Base-by-base conservation (phyloP, 2,888 invertebrate species). In the Yponomeuta sedellus region DNA sequence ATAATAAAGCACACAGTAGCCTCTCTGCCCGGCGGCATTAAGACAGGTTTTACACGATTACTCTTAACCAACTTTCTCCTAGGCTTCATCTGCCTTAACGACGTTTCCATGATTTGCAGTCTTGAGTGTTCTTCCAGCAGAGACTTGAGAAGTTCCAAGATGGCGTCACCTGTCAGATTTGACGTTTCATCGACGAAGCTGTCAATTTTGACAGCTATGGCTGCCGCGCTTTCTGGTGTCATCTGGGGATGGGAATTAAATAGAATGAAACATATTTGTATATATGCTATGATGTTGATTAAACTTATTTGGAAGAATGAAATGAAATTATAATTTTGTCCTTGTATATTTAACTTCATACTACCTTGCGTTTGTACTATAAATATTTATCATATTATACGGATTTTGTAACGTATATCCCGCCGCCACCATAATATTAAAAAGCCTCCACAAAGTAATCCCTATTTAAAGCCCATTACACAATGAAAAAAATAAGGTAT, bases 221-320 rank as follows among this genome's bases (percentile, higher is more conserved):
- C 67, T 68, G 66, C 69, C 69, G 70, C 71, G 70, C 70, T 68
- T 61, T 65, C 67, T 19, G 65, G 66, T 59, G 20, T 63, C 28
- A 63, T 59, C 67, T 56, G 39, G 66, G 22, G 22, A 16, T 28
- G 34, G 34, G 25, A 44, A 4, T 2, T 12, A 44, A 44, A n/a
- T n/a, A n/a, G n/a, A n/a, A n/a, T n/a, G n/a, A n/a, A n/a, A n/a
- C n/a, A n/a, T n/a, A n/a, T n/a, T n/a, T n/a, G n/a, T n/a, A n/a
- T n/a, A n/a, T n/a, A n/a, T n/a, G n/a, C n/a, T n/a, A n/a, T n/a
- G n/a, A n/a, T n/a, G n/a, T n/a, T n/a, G 40, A 44, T 11, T 1
- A 44, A 25, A 25, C 2, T 25, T 3, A 25, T 3, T 3, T 25
- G 25, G 4, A 25, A 25, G 4, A 25, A 25, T n/a, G n/a, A n/a